phyloP scores from a whole-genome alignment of 2,888 invertebrate species.

The Clunio marinus region DNA sequence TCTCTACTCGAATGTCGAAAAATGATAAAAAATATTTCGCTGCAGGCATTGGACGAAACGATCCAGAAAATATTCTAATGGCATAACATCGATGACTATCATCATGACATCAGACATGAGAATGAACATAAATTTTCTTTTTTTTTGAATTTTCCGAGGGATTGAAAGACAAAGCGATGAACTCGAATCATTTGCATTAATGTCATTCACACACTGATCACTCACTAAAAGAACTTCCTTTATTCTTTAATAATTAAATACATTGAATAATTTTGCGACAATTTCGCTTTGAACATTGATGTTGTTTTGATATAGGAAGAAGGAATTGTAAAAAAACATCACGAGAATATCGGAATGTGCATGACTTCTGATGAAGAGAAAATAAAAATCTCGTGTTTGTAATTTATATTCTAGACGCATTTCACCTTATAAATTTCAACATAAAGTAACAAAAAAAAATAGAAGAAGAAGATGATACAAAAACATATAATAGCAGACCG shows the following conservation, averaged over 20 bases:
- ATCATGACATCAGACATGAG: not conserved
- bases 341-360: not conserved
- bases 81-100: conserved; percentile 34
- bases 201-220: no score
- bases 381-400: conserved; percentile 28
- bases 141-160: not conserved
- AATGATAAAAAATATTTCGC: not conserved
- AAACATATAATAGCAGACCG: conserved; percentile 39
- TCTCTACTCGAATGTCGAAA: not conserved
- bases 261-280: not conserved
- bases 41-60: not conserved
- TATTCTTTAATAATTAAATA: no score
- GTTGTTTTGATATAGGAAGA: not conserved
- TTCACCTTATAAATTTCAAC: conserved; percentile 40
- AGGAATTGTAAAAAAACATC: not conserved
- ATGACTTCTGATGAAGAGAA: not conserved
- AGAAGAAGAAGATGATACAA: conserved; percentile 37
- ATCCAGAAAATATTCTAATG: not conserved
- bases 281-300: not conserved
- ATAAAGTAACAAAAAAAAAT: conserved; percentile 32
- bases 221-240: no score
- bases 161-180: not conserved
- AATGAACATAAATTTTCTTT: not conserved
- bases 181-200: no score
- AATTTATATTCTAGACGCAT: conserved; percentile 40